Evolutionary conservation across 2,797 vertebrate species (phyloP), one percentile per base, ranked within the genome.

Genomic region (Vultur gryphus): DNA sequence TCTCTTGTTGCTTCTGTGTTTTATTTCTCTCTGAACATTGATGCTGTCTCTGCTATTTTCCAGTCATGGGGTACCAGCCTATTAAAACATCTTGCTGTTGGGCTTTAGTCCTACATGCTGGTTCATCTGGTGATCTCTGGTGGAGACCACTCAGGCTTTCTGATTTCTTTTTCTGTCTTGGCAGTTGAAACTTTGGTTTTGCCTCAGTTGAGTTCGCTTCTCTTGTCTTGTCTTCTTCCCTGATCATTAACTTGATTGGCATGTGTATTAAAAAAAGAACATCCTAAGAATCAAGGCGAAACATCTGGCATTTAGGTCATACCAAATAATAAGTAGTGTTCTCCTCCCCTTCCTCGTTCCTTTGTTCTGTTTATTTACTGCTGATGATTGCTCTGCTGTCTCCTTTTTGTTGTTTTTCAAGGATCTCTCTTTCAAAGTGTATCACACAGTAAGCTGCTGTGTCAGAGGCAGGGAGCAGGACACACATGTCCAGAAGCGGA

Each of bases 1-100:
- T 76, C 8, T 82, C 14, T 8, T 89, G 39, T 65, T 77, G 9
- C 41, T 80, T 35, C 79, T 51, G 5, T 84, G 25, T 48, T 65
- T 57, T 57, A 31, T 83, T 93, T 87, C 46, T 52, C 25, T 82
- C 75, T 70, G 71, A 85, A 28, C 15, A 9, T 1, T 65, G 71
- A 46, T 54, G 19, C 28, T 51, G 5, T 59, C 37, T 65, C n/a
- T 57, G 46, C 44, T 61, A 1, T 84, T 46, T 84, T 49, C 41
- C 10, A 75, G 0, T 35, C 15, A 4, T 0, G 1, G 44, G 26
- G 20, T 37, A n/a, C 33, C 59, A 81, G 48, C 51, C 61, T 54
- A 4, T 41, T 70, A 26, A 67, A 73, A 17, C 15, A 49, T 37
- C 35, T 39, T 39, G 18, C 49, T 87, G 10, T 1, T 79, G 37